phyloP scores from a whole-genome alignment of 2,113 vertebrate genomes.

The Lota lota region DNA sequence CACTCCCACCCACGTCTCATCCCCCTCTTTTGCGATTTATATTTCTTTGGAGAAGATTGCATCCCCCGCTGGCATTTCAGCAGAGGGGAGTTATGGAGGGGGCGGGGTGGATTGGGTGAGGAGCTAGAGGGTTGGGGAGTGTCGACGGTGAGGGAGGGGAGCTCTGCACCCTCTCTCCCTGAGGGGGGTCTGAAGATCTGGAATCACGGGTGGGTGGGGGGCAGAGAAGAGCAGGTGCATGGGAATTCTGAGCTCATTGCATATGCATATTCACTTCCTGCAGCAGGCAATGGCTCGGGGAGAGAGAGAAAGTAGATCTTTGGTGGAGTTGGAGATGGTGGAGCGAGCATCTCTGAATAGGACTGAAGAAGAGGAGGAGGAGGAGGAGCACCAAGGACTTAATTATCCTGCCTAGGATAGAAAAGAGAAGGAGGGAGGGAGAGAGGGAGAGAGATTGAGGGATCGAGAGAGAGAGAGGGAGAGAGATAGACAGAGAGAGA shows the following conservation, averaged over 20 bases:
- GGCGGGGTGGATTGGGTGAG: slow-evolving; percentile 21
- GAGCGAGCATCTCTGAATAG: no score
- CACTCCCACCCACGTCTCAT: not conserved
- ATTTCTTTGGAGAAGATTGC: slow-evolving; percentile 19
- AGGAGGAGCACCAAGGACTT: no score
- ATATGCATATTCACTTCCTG: slow-evolving; percentile 52
- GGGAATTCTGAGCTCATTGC: slow-evolving; percentile 61
- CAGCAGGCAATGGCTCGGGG: slow-evolving; percentile 28
- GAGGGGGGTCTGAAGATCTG: slow-evolving; percentile 45
- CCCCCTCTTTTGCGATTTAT: not conserved
- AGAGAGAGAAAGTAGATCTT: slow-evolving; percentile 4
- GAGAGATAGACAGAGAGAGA: no score
- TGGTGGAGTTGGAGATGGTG: no score
- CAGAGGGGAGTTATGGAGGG: slow-evolving; percentile 12
- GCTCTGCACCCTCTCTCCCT: slow-evolving; percentile 40
- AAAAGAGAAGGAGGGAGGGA: no score
- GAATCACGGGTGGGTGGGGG: slow-evolving; percentile 20
- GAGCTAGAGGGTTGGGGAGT: slow-evolving; percentile 20
- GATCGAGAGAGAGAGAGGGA: no score
- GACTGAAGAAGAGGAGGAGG: no score
- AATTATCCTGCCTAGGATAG: no score
- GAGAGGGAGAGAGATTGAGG: no score
- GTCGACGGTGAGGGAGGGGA: slow-evolving; percentile 28
- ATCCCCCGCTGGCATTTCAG: slow-evolving; percentile 24
- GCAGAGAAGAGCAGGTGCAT: slow-evolving; percentile 63